Conservation (phyloP, 1,140 invertebrate genomes). For the Drosophila kurseongensis region DNA sequence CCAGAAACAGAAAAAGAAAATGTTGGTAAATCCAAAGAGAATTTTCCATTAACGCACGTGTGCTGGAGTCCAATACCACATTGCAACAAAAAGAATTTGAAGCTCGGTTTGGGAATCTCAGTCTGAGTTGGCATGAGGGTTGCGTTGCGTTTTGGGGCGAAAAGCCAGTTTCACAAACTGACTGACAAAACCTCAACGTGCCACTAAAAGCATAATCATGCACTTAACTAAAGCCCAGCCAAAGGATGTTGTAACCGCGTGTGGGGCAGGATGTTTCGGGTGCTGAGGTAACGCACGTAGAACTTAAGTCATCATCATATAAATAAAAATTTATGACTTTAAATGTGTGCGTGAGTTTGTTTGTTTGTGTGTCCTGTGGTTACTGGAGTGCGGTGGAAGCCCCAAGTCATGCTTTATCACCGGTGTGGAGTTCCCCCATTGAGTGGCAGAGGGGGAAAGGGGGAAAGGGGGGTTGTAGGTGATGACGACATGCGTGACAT, state of each 20-base stretch:
- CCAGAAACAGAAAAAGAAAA: conserved; percentile 16
- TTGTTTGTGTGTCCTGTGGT: conserved; percentile 30
- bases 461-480: background rate
- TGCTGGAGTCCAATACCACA: conserved; percentile 33
- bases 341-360: conserved; percentile 49
- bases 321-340: conserved; percentile 81
- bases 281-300: conserved; percentile 69
- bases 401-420: conserved; percentile 50
- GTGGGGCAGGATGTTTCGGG: conserved; percentile 34
- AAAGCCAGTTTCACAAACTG: conserved; percentile 57
- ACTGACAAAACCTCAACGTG: conserved; percentile 80
- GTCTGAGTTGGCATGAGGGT: conserved; percentile 30
- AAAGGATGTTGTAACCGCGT: conserved; percentile 45
- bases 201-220: conserved; percentile 83
- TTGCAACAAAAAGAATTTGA: conserved; percentile 23
- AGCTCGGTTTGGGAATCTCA: conserved; percentile 40
- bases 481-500: conserved; percentile 48
- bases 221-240: conserved; percentile 77
- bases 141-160: conserved; percentile 25
- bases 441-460: too few species aligned
- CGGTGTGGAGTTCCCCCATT: conserved; percentile 7
- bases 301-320: conserved; percentile 82
- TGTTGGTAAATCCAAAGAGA: conserved; percentile 48
- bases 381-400: conserved; percentile 25
- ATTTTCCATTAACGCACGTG: conserved; percentile 70